phyloP scores from a whole-genome alignment of 1,140 invertebrate genomes.

The Ooceraea biroi region DNA sequence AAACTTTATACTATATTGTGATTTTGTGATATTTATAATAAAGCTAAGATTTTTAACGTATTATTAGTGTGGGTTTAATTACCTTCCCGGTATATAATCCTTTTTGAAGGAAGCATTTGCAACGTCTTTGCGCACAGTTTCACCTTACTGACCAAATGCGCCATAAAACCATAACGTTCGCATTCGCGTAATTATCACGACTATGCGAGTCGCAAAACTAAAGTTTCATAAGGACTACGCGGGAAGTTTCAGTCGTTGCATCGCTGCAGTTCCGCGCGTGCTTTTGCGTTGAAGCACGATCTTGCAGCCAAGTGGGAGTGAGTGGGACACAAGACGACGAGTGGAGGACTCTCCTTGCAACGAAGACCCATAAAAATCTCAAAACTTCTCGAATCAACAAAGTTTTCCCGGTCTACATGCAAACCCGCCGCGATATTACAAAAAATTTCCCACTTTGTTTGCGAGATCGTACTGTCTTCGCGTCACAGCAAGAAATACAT shows the following conservation, averaged over 20 bases:
- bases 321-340: neutral
- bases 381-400: constrained; percentile 66
- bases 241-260: constrained; percentile 54
- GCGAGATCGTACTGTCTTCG: constrained; percentile 47
- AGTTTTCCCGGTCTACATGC: constrained; percentile 61
- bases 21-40: too few relatives aligned
- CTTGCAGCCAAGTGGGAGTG: neutral
- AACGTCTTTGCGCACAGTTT: constrained; percentile 4
- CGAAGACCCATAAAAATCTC: constrained; percentile 72
- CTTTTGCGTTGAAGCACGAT: constrained; percentile 11
- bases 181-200: constrained; percentile 63
- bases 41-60: too few relatives aligned
- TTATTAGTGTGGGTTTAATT: too few relatives aligned
- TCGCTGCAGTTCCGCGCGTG: constrained; percentile 53
- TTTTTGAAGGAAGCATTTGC: too few relatives aligned
- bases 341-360: constrained; percentile 48
- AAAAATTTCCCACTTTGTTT: constrained; percentile 53
- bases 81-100: too few relatives aligned
- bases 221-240: neutral
- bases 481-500: constrained; percentile 44
- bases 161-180: constrained; percentile 2
- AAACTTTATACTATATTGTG: neutral
- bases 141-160: neutral
- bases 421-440: constrained; percentile 15
- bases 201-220: constrained; percentile 35